These are phyloP conservation scores for Poecilus cupreus DNA, from an alignment of 2,888 invertebrate genomes.

Conservation along the genomic window DNA sequence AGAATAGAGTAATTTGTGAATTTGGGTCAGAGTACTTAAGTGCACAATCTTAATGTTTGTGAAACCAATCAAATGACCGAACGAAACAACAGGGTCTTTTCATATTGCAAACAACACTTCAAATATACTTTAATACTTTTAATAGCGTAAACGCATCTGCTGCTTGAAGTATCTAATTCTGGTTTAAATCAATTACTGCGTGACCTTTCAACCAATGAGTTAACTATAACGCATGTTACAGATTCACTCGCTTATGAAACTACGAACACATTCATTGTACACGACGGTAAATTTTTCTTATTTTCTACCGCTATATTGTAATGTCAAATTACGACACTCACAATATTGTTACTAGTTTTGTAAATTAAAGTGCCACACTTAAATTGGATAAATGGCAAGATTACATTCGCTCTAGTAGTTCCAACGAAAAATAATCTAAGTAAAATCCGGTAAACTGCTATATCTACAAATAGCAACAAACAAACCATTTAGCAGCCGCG, in stretches of 20 bases:
- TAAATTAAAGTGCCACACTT: too few species aligned
- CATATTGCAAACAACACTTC: constrained; percentile 29
- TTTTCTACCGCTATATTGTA: too few species aligned
- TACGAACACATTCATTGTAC: too few species aligned
- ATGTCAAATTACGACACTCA: too few species aligned
- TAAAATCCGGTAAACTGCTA: too few species aligned
- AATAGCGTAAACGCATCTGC: constrained; percentile 22
- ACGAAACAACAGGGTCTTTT: constrained; percentile 41
- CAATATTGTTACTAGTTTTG: too few species aligned
- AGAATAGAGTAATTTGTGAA: constrained; percentile 58
- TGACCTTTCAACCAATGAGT: constrained; percentile 31
- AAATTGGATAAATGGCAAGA: too few species aligned
- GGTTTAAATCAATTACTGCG: constrained; percentile 40
- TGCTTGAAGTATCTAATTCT: constrained; percentile 36
- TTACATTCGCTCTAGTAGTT: too few species aligned
- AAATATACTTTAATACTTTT: constrained; percentile 29
- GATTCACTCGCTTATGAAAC: too few species aligned
- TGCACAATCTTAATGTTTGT: constrained; percentile 58
- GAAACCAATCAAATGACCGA: constrained; percentile 45
- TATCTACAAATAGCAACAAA: constrained; percentile 10
- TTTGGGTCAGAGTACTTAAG: constrained; percentile 58
- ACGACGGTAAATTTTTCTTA: too few species aligned
- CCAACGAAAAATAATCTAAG: too few species aligned
- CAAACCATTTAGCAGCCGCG: constrained; percentile 15
- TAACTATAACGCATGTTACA: neutral